Percentiles rank a stretch among this genome's conserved stretches.
phyloP scores from a whole-genome alignment of 2,797 vertebrate genomes.

The Rhinichthys osculus region DNA sequence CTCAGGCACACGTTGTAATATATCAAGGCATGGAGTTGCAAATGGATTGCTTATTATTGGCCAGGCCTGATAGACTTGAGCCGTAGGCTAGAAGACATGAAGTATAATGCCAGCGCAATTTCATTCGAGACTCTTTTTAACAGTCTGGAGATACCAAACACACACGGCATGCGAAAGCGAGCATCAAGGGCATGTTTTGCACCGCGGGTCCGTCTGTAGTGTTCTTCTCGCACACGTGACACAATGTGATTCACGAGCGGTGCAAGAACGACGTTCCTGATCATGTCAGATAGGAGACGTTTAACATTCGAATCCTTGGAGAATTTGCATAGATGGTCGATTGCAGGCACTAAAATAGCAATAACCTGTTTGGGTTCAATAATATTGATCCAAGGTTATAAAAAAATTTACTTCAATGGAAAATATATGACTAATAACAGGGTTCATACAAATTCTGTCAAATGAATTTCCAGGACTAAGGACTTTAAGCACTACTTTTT shows the following conservation, averaged over 20 bases:
- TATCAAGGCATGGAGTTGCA: conserved; percentile 5
- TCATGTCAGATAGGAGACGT: neutral
- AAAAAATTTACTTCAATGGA: neutral
- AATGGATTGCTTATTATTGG: conserved; percentile 28
- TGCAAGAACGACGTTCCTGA: neutral
- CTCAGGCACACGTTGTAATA: conserved; percentile 16
- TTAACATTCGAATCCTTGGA: neutral
- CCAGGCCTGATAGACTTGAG: neutral
- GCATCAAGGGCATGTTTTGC: conserved; percentile 36
- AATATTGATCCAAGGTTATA: neutral
- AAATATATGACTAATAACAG: neutral
- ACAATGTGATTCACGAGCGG: neutral
- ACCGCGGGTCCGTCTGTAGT: conserved; percentile 6
- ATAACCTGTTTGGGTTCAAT: neutral
- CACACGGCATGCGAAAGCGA: neutral
- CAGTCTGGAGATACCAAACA: neutral
- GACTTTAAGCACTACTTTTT: no score
- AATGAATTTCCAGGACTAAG: no score
- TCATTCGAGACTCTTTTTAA: conserved; percentile 23
- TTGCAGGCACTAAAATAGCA: neutral
- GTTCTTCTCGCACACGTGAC: neutral
- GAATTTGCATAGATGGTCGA: neutral
- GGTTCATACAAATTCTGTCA: no score
- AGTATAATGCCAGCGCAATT: neutral
- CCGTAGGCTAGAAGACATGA: conserved; percentile 10